Conservation (phyloP, 2,888 invertebrate species). For the Drosophila mulleri region DNA sequence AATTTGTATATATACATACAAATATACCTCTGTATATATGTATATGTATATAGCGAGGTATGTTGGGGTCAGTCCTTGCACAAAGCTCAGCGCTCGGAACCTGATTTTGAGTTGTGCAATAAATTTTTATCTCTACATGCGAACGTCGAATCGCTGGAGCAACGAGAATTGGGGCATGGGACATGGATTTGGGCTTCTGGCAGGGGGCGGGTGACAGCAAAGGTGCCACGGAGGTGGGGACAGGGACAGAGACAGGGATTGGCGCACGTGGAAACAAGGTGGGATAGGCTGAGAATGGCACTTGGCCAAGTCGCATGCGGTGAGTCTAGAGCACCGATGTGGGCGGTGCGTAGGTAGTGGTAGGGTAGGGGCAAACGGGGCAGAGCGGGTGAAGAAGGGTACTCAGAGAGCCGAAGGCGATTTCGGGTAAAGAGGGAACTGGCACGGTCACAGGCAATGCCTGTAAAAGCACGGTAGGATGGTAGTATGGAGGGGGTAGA, state of each 20-base stretch:
- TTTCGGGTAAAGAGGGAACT: not conserved
- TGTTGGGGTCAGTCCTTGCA: conserved; percentile 32
- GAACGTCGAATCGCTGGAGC: conserved; percentile 52
- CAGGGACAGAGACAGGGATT: conserved; percentile 1
- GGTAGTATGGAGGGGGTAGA: no score
- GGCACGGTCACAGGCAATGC: not conserved
- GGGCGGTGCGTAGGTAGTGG: not conserved
- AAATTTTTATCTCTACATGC: conserved; percentile 80
- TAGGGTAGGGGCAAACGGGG: not conserved
- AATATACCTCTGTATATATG: not conserved
- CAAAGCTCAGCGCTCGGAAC: conserved; percentile 30
- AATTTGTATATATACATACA: conserved; percentile 41
- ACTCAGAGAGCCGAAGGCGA: not conserved
- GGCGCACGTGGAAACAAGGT: conserved; percentile 12
- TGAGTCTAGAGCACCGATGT: not conserved
- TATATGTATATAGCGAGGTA: conserved; percentile 19
- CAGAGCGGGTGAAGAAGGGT: not conserved
- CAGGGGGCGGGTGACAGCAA: not conserved
- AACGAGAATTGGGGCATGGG: conserved; percentile 1
- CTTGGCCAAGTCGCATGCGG: conserved; percentile 1
- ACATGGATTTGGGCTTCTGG: conserved; percentile 19
- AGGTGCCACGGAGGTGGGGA: not conserved
- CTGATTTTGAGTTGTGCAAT: conserved; percentile 80
- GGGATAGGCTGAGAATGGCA: conserved; percentile 7
- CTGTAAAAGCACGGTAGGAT: not conserved